Percentiles rank a stretch among this genome's conserved stretches.
Conservation (phyloP, 2,113 vertebrate genomes). For the Barbus barbus region DNA sequence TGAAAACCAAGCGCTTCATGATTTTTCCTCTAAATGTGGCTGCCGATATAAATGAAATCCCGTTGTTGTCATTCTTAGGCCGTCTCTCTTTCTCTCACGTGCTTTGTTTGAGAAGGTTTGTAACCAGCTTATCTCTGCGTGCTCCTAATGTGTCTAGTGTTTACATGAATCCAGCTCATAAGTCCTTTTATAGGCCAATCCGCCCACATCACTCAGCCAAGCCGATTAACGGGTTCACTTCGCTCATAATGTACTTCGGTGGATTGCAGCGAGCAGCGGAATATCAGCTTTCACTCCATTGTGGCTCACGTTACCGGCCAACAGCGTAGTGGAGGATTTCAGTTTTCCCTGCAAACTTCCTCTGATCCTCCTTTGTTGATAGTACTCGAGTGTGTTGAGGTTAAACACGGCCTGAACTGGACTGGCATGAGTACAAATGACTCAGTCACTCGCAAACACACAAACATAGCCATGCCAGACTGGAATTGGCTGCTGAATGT, state of each 20-base stretch:
- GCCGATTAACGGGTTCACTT: constrained; percentile 62
- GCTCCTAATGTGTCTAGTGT: constrained; percentile 53
- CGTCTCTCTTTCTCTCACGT: constrained; percentile 8
- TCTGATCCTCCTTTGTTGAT: constrained; percentile 39
- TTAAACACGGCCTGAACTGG: constrained; percentile 16
- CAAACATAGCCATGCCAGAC: background rate
- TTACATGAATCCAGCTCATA: constrained; percentile 60
- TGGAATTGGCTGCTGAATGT: constrained; percentile 8
- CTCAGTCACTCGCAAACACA: background rate
- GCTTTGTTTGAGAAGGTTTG: constrained; percentile 38
- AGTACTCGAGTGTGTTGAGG: constrained; percentile 9
- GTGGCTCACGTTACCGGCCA: background rate
- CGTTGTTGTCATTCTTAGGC: constrained; percentile 15
- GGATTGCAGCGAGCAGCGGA: constrained; percentile 64
- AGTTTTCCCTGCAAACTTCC: background rate
- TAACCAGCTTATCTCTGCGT: constrained; percentile 49
- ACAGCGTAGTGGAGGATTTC: background rate
- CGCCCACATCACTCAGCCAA: constrained; percentile 51
- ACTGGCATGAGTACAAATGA: background rate
- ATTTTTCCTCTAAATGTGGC: background rate
- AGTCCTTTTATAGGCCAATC: constrained; percentile 68
- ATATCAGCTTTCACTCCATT: constrained; percentile 67
- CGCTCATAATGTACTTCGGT: constrained; percentile 45
- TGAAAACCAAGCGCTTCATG: background rate
- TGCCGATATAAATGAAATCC: background rate